phyloP scores from a whole-genome alignment of 2,113 vertebrate genomes.

The Thunnus thynnus region DNA sequence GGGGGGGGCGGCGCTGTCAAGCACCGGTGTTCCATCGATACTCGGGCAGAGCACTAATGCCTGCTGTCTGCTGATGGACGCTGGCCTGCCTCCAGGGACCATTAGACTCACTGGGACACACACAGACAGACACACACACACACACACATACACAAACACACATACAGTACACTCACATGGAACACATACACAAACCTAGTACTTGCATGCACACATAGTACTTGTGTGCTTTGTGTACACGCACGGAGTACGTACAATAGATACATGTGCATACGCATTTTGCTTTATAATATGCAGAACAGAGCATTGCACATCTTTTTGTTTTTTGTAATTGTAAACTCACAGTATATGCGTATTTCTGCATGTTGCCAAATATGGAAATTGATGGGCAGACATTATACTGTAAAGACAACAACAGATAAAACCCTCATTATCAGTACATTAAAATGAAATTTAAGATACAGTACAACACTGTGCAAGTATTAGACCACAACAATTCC shows the following conservation, averaged over 20 bases:
- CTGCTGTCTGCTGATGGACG: constrained; percentile 92
- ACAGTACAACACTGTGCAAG: not conserved
- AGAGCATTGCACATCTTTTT: not conserved
- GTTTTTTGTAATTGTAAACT: not conserved
- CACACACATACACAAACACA: constrained; percentile 34
- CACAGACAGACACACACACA: constrained; percentile 63
- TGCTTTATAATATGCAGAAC: not conserved
- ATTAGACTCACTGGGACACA: constrained; percentile 86
- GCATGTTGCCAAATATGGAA: not conserved
- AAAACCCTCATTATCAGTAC: not conserved
- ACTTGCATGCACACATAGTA: constrained; percentile 5
- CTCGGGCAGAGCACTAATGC: constrained; percentile 94
- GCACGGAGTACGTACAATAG: not conserved
- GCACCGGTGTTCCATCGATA: constrained; percentile 83
- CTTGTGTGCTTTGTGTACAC: too few relatives aligned
- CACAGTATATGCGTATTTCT: not conserved
- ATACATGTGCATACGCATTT: not conserved
- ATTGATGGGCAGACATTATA: not conserved
- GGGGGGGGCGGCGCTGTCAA: constrained; percentile 65
- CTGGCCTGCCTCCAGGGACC: constrained; percentile 94
- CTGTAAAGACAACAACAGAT: not conserved
- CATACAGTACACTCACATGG: constrained; percentile 19
- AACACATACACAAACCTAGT: constrained; percentile 42
- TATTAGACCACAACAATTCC: too few relatives aligned
- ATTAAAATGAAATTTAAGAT: not conserved